Conservation (phyloP, 1,140 invertebrate species). For the Potamilus streckersoni region DNA sequence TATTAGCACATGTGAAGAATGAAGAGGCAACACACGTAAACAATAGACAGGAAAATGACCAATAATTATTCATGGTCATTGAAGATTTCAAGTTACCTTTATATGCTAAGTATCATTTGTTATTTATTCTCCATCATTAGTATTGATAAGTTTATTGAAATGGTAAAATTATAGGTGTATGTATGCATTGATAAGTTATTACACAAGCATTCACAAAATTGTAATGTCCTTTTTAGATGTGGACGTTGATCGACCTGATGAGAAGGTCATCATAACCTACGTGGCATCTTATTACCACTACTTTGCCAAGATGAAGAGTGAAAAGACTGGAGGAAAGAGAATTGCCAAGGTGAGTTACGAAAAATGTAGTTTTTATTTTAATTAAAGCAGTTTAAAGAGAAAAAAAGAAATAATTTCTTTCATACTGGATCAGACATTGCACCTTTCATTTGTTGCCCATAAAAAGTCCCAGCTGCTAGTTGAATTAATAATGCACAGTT, state of each 20-base stretch:
- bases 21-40: too few species aligned
- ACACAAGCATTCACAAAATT: not conserved
- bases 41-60: too few species aligned
- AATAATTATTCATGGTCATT: too few species aligned
- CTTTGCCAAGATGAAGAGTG: slow-evolving; percentile 98
- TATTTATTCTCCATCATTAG: not conserved
- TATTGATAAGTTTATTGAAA: not conserved
- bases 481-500: too few species aligned
- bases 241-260: slow-evolving; percentile 95
- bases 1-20: too few species aligned
- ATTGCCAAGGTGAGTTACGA: slow-evolving; percentile 88
- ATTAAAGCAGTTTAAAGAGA: not conserved
- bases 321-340: slow-evolving; percentile 95
- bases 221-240: slow-evolving; percentile 77
- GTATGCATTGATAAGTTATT: too few species aligned
- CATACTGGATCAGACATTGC: too few species aligned
- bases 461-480: too few species aligned
- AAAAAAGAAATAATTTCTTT: not conserved
- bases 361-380: not conserved
- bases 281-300: slow-evolving; percentile 99
- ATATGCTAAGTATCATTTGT: too few species aligned
- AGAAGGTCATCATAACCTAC: slow-evolving; percentile 99
- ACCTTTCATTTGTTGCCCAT: too few species aligned
- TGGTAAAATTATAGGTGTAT: too few species aligned
- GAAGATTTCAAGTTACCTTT: too few species aligned